A percentile compares a stretch with the other conserved stretches of the same genome.
These are phyloP conservation scores for Panagrolaimus sp. DNA, from an alignment of 1,140 invertebrate species.

Conservation along the genomic window DNA sequence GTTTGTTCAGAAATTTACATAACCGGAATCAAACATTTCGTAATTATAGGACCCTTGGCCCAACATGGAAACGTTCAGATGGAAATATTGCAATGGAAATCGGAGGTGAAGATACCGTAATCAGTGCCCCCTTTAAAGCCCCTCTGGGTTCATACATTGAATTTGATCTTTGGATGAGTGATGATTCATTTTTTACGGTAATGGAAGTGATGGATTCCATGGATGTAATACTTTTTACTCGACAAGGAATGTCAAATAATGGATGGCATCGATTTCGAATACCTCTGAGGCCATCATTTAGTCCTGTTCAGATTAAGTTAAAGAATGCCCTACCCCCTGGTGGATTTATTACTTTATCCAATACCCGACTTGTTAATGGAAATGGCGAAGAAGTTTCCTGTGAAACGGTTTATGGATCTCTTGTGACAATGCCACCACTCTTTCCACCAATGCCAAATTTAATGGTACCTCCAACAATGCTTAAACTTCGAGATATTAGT, in stretches of 20 bases:
- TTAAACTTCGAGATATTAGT: too few species aligned
- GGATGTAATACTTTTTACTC: constrained; percentile 18
- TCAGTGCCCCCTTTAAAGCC: constrained; percentile 22
- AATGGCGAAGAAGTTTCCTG: constrained; percentile 28
- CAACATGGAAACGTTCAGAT: constrained; percentile 22
- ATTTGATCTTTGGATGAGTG: constrained; percentile 37
- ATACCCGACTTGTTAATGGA: constrained; percentile 28
- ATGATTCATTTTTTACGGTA: constrained; percentile 21
- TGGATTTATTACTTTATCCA: constrained; percentile 27
- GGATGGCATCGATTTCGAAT: constrained; percentile 33
- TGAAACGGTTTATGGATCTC: constrained; percentile 8
- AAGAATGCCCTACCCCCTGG: constrained; percentile 17
- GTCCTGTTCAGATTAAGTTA: constrained; percentile 25
- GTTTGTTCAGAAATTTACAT: too few species aligned
- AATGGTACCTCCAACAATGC: too few species aligned
- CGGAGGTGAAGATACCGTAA: constrained; percentile 19
- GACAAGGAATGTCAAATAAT: constrained; percentile 22
- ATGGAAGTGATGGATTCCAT: constrained; percentile 21
- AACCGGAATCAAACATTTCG: too few species aligned
- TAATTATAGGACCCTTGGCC: too few species aligned
- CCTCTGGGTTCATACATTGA: constrained; percentile 26
- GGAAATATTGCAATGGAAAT: constrained; percentile 27
- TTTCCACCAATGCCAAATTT: constrained; percentile 3
- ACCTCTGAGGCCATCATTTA: constrained; percentile 17
- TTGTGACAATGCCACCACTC: constrained; percentile 18